Evolutionary conservation across 2,888 invertebrate species (phyloP), one percentile per base, ranked within the genome.

Genomic region (Clistopyga incitator): DNA sequence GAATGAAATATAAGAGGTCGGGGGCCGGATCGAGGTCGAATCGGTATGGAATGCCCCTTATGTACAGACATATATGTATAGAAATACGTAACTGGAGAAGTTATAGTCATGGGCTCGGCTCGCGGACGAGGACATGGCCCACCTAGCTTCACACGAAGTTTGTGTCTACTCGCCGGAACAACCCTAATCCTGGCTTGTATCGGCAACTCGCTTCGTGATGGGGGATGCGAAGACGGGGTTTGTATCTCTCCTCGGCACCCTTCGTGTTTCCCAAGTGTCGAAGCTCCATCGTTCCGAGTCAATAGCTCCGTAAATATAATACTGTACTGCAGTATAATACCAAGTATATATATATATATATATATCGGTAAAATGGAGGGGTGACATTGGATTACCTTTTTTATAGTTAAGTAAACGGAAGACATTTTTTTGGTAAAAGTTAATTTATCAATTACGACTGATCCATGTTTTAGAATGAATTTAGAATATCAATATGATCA

Each of bases 111-210:
- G 79, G 59, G 67, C 77, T 80, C 72, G 72, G 54, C 74, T 72
- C 54, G 50, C 25, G 75, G 65, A 72, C 75, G 52, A 65, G 68
- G 83, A 45, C 71, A 82, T 82, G 71, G 75, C 65, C 76, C 50
- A 65, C 76, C 29, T 65, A 80, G 67, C 52, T 80, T 84, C 72
- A 45, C 80, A 54, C 80, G 72, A 84, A 84, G 67, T 80, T 80
- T 54, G 77, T 77, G 80, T 84, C 80, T 80, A 78, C 74, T 77
- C 80, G 42, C 72, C 68, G 72, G 80, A 80, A 80, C 79, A 80
- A 80, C 77, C 83, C 68, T 84, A 77, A 84, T 77, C 80, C 83
- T 52, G 72, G 72, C 42, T 84, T 80, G 80, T 84, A 80, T 84
- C 83, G 54, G 54, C 68, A 74, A 80, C 52, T 59, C 76, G 45